These are phyloP conservation scores for Tyto alba DNA, from an alignment of 2,113 vertebrate species.

Conservation along the genomic window DNA sequence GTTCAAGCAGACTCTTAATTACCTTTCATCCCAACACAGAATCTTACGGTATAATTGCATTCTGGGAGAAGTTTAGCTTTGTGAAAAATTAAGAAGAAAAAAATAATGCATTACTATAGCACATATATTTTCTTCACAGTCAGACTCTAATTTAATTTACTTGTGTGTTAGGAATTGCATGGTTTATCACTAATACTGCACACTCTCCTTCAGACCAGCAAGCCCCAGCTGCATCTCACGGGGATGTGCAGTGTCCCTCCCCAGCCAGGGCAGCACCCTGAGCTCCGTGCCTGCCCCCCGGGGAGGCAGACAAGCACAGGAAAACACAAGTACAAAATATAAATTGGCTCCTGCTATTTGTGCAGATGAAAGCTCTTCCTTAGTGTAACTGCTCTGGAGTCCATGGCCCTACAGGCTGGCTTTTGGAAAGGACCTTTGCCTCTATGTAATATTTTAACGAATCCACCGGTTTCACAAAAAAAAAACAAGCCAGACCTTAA, in stretches of 20 bases:
- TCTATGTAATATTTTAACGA: not conserved
- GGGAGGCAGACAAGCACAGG: not conserved
- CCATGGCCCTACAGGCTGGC: not conserved
- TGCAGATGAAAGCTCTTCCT: not conserved
- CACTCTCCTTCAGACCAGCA: not conserved
- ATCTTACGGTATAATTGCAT: not conserved
- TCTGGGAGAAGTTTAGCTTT: not conserved
- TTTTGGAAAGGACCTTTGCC: not conserved
- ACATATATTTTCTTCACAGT: not conserved
- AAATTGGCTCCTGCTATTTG: not conserved
- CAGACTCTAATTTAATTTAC: not conserved
- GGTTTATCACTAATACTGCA: not conserved
- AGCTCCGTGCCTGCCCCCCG: not conserved
- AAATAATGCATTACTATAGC: not conserved
- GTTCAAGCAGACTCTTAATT: not conserved
- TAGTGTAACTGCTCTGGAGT: not conserved
- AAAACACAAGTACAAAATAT: not conserved
- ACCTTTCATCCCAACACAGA: not conserved
- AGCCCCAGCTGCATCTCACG: not conserved
- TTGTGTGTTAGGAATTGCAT: not conserved
- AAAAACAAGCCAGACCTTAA: not conserved
- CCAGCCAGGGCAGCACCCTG: rapidly evolving
- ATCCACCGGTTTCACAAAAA: not conserved
- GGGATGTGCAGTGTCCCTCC: not conserved
- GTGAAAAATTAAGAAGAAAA: not conserved